Evolutionary conservation across 1,140 invertebrate species (phyloP).

Genomic region (Macrobrachium nipponense): DNA sequence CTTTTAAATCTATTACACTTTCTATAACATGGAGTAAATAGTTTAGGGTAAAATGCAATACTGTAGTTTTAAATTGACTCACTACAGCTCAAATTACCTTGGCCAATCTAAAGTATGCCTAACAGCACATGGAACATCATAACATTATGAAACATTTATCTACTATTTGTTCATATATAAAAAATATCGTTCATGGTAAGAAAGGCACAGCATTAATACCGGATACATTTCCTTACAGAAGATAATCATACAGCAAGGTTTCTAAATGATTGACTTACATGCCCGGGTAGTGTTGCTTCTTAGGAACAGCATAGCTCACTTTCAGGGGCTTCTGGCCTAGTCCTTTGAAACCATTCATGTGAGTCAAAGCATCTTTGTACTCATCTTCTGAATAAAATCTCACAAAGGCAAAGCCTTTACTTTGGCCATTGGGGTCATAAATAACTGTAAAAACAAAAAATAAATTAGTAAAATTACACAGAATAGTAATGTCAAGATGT

Average conservation of each 20-base stretch:
- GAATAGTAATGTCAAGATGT: background rate
- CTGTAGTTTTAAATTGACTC: too few relatives aligned
- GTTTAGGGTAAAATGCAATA: too few relatives aligned
- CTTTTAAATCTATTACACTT: too few relatives aligned
- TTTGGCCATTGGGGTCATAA: constrained; percentile 86
- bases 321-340: constrained; percentile 84
- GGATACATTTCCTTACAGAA: too few relatives aligned
- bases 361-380: constrained; percentile 88
- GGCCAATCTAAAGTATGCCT: too few relatives aligned
- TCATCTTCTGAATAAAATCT: constrained; percentile 94
- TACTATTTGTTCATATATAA: too few relatives aligned
- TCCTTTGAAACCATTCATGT: constrained; percentile 72
- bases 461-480: constrained; percentile 36
- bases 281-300: constrained; percentile 68
- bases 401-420: constrained; percentile 97
- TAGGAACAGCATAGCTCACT: constrained; percentile 91
- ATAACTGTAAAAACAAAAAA: constrained; percentile 77
- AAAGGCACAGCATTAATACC: too few relatives aligned
- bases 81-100: too few relatives aligned
- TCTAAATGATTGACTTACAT: constrained; percentile 49
- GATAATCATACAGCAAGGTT: background rate
- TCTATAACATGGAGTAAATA: too few relatives aligned
- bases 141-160: too few relatives aligned
- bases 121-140: too few relatives aligned
- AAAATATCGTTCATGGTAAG: too few relatives aligned